A percentile compares a stretch with the other conserved stretches of the same genome.
Evolutionary conservation across 2,113 vertebrate genomes (phyloP).

Genomic region (Peucedramus taeniatus): DNA sequence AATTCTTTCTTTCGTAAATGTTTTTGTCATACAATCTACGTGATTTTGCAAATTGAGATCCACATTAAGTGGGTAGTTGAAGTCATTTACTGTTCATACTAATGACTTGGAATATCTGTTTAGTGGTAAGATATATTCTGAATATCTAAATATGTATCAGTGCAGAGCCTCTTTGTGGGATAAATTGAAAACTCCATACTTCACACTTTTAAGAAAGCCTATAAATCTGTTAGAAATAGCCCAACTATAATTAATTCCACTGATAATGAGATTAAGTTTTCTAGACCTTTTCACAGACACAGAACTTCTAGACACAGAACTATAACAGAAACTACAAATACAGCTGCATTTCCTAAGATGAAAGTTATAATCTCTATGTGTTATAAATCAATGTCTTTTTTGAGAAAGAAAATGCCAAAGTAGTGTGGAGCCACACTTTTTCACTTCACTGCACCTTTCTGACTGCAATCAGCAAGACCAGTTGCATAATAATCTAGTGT

Average conservation of each 20-base stretch:
- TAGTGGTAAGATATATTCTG: neutral
- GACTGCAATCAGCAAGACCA: neutral
- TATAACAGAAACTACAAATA: neutral
- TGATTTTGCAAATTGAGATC: neutral
- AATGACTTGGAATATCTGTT: neutral
- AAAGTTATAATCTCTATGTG: neutral
- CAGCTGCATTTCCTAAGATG: neutral
- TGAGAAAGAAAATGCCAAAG: neutral
- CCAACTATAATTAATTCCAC: neutral
- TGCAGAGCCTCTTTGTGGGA: neutral
- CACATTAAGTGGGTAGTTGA: neutral
- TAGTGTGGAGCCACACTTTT: neutral
- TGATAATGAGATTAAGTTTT: constrained; percentile 6
- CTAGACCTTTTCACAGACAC: neutral
- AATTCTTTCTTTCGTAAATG: neutral
- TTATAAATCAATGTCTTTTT: neutral
- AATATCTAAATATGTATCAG: neutral
- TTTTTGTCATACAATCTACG: neutral
- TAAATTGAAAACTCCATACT: neutral
- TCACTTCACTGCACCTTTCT: neutral
- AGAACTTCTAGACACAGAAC: neutral
- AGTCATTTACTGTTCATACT: neutral
- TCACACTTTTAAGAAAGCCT: neutral
- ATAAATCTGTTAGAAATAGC: neutral
- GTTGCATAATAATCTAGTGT: neutral